phyloP scores from a whole-genome alignment of 2,888 invertebrate species.

The Amphipoea oculea region DNA sequence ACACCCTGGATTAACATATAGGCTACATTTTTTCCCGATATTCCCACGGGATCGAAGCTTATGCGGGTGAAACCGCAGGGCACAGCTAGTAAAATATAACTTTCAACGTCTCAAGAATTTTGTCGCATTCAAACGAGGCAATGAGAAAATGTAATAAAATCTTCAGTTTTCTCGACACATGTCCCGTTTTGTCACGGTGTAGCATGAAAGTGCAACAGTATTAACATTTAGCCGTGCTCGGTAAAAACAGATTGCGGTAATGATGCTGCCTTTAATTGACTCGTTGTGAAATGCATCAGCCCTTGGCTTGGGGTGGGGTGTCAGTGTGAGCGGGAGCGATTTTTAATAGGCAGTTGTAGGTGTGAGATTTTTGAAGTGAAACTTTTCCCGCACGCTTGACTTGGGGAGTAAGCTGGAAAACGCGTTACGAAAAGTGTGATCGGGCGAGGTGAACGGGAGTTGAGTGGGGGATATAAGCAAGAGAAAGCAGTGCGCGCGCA shows the following conservation, averaged over 20 bases:
- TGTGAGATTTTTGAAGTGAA: background rate
- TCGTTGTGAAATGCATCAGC: slow-evolving; percentile 83
- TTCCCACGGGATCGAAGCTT: no score
- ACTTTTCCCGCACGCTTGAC: no score
- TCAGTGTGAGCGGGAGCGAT: slow-evolving; percentile 61
- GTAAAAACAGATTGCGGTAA: slow-evolving; percentile 80
- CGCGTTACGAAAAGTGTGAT: no score
- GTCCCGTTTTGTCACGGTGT: slow-evolving; percentile 18
- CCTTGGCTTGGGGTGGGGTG: slow-evolving; percentile 61
- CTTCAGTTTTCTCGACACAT: slow-evolving; percentile 2
- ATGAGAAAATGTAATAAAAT: slow-evolving; percentile 10
- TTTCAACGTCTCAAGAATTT: background rate
- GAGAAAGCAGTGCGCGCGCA: no score
- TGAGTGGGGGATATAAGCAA: no score
- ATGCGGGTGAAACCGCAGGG: no score
- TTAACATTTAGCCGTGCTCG: slow-evolving; percentile 69
- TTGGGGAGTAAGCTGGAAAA: no score
- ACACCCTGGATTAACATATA: no score
- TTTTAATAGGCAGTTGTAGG: slow-evolving; percentile 34
- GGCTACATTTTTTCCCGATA: no score
- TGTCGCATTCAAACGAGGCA: background rate
- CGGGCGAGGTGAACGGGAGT: no score
- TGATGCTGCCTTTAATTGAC: slow-evolving; percentile 84
- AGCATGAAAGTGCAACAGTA: slow-evolving; percentile 66
- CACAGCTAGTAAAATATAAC: background rate